Base-by-base conservation (phyloP, 2,888 invertebrate species). In the Barypeithes pellucidus region DNA sequence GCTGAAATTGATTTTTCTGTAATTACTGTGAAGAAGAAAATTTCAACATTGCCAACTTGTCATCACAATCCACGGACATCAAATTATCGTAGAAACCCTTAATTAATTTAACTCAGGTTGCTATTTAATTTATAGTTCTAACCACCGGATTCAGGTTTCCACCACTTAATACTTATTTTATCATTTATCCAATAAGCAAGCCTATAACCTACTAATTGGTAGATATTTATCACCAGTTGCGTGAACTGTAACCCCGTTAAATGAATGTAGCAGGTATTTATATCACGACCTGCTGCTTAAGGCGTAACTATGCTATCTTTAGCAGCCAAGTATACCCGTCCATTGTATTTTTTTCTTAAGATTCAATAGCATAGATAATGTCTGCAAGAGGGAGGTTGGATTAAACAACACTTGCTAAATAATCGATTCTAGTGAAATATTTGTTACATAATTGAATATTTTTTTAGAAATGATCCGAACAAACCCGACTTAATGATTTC, bases 171-270 rank as follows among this genome's bases (percentile, higher is more conserved):
- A 76, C 76, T 62, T 52, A 43, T 63, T 62, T 62, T 77, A 81
- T 81, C 81, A 81, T 81, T 81, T 81, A 81, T 77, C 75, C 79
- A 77, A 77, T 78, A 79, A 80, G 77, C 77, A 77, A 81, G 82
- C 80, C 82, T 79, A 82, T 83, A 84, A 84, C 84, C 82, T 81
- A 82, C 83, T 84, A 84, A 84, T 84, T 84, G 84, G 84, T 82
- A 82, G 84, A 84, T 84, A 83, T 83, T 82, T 84, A 84, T 84
- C 84, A 75, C 16, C 77, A 79, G 80, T 81, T 83, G 83, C 83
- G 82, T 84, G 84, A 84, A 84, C 83, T 84, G 82, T 82, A 83
- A 83, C 81, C 84, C 78, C 78, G 76, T 75, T 79, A 78, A 81
- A 80, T 79, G 79, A 81, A 82, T 81, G 81, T 80, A 79, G 57